Base-by-base conservation (phyloP, 2,113 vertebrate species). In the Xenopus borealis region DNA sequence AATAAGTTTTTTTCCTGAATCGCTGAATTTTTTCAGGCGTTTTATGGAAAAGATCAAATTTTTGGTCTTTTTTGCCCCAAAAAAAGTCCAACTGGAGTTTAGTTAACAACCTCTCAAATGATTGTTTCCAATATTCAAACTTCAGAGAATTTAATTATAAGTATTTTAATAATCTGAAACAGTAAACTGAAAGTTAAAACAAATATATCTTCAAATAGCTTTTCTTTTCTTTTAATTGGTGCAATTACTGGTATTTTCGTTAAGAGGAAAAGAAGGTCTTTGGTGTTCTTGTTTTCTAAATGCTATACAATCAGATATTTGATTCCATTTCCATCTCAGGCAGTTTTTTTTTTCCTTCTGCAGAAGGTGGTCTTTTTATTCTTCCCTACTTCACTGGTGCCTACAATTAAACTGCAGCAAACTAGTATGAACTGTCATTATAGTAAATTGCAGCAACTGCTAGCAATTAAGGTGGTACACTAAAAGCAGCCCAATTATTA, bases 401-500 rank as follows among this genome's bases (percentile, higher is more conserved):
- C 85, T 89, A 83, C 88, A 91, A 85, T 92, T 92, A 89, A 85
- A 82, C 83, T 76, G 78, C 59, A 83, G 82, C 80, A 88, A 72
- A 79, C 84, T 89, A 84, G 88, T 76, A 87, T 85, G 87, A 91
- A 87, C 81, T 85, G 65, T 86, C 90, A 90, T 89, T 91, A 86
- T 80, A 83, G 79, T 77, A 91, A 89, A 90, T 88, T 88, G 78
- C 86, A 78, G 81, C 85, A 86, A 89, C 83, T 80, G 82, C 75
- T 72, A 75, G 79, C 83, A 89, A 89, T 82, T 87, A 77, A 86
- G 83, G 85, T 18, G 66, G 75, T 85, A 86, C 67, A 65, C 75
- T 82, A 83, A 87, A 86, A 78, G 75, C 81, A 72, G 70, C 84
- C 80, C 27, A 66, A 63, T 53, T 76, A 76, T 76, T 76, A 69